Conservation (phyloP, 37 sponge, comb jelly and placozoan genomes). For the Ephydatia muelleri region DNA sequence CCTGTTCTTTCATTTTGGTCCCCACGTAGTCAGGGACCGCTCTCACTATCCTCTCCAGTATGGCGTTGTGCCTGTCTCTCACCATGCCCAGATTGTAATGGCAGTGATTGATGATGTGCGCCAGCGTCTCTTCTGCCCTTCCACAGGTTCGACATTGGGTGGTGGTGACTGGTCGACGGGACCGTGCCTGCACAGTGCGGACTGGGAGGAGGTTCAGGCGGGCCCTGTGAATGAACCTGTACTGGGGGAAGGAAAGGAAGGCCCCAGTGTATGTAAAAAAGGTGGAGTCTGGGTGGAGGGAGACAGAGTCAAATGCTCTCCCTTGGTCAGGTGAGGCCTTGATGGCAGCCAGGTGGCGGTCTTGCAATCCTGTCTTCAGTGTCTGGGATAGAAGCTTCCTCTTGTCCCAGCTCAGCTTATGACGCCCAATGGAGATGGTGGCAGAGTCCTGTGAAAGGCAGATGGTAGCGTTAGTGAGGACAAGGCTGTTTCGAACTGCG, state of each 20-base stretch:
- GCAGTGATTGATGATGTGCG: constrained; percentile 21
- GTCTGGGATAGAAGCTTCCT: too few species aligned
- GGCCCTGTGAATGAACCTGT: constrained; percentile 34
- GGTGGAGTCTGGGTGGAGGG: neutral
- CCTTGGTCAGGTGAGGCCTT: constrained; percentile 53
- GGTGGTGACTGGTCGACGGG: neutral
- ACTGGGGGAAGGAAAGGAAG: constrained; percentile 16
- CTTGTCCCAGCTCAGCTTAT: too few species aligned
- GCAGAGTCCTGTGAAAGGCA: too few species aligned
- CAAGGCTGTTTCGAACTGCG: too few species aligned
- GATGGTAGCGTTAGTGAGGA: too few species aligned
- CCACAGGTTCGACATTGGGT: constrained; percentile 6
- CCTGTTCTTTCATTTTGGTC: too few species aligned
- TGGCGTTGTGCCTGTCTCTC: constrained; percentile 9
- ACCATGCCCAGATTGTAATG: neutral
- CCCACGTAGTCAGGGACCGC: neutral
- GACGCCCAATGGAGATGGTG: too few species aligned
- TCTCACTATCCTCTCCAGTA: constrained; percentile 1
- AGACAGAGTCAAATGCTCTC: neutral
- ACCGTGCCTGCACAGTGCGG: constrained; percentile 13
- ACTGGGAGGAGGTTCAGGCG: constrained; percentile 42
- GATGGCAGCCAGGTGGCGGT: too few species aligned
- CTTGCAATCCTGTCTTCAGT: too few species aligned
- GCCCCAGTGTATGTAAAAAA: neutral
- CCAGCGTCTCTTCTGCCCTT: neutral